A percentile compares a stretch with the other conserved stretches of the same genome.
These are phyloP conservation scores for Rhagoletis zephyria DNA, from an alignment of 1,140 invertebrate species.

Conservation along the genomic window DNA sequence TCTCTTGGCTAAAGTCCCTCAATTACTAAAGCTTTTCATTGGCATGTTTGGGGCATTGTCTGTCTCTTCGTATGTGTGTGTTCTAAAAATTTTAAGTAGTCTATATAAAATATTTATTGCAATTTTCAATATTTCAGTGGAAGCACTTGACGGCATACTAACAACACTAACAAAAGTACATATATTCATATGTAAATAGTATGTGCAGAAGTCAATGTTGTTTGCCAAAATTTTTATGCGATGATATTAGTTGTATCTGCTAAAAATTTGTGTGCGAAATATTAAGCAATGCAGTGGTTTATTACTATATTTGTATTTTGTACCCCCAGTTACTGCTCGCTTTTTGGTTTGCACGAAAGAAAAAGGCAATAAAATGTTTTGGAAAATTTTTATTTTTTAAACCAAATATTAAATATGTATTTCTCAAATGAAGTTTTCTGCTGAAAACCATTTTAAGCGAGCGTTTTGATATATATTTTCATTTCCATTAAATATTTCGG, in stretches of 20 bases:
- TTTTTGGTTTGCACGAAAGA: too few species aligned
- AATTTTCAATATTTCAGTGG: constrained; percentile 9
- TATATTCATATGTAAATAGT: background rate
- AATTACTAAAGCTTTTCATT: background rate
- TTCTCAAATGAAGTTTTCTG: too few species aligned
- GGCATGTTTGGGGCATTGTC: background rate
- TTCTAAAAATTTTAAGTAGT: constrained; percentile 29
- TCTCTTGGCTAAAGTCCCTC: background rate
- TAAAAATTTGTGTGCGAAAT: background rate
- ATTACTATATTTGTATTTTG: background rate
- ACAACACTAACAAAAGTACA: background rate
- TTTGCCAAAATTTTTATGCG: background rate
- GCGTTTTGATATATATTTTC: too few species aligned
- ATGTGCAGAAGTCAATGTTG: background rate
- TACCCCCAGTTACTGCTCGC: background rate
- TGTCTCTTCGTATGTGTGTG: too few species aligned
- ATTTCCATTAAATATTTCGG: too few species aligned
- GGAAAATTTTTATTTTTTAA: background rate
- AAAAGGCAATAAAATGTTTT: too few species aligned
- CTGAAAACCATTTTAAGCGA: too few species aligned
- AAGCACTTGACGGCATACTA: background rate
- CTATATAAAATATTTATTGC: background rate
- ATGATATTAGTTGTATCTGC: too few species aligned
- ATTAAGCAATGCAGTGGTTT: background rate
- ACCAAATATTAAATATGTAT: too few species aligned